phyloP scores from a whole-genome alignment of 2,113 vertebrate genomes.

The Grammomys surdaster region DNA sequence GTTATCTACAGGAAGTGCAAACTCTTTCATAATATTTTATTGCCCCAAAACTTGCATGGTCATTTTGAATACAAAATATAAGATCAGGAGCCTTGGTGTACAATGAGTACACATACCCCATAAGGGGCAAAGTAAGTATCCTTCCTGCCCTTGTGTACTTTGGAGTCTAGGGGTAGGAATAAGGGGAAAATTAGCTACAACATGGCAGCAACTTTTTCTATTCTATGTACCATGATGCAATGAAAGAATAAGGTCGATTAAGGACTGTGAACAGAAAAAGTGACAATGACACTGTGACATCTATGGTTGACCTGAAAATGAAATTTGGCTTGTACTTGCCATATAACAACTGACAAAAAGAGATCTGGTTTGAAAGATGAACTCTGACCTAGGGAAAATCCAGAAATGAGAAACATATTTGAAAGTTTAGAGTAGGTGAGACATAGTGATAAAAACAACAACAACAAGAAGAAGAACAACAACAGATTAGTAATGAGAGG shows the following conservation, averaged over 20 bases:
- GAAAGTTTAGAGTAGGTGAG: not conserved
- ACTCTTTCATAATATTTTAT: not conserved
- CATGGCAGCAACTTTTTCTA: not conserved
- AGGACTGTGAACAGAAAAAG: not conserved
- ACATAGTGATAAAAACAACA: not conserved
- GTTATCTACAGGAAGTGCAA: not conserved
- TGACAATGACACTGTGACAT: not conserved
- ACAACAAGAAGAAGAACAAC: too few species aligned
- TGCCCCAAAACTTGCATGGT: not conserved
- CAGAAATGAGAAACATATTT: not conserved
- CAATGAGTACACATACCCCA: not conserved
- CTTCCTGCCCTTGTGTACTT: not conserved
- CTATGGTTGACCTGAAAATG: slow-evolving; percentile 1
- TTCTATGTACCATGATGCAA: not conserved
- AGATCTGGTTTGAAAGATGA: not conserved
- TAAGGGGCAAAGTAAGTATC: not conserved
- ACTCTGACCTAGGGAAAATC: not conserved
- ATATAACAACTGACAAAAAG: slow-evolving; percentile 20
- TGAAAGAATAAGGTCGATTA: not conserved
- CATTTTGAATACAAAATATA: not conserved
- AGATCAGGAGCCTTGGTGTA: not conserved
- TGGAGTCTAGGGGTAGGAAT: not conserved
- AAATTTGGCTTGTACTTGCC: not conserved
- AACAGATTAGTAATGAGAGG: not conserved
- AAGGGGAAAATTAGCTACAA: not conserved